These are phyloP conservation scores for Trisateles emortualis DNA, from an alignment of 2,888 invertebrate genomes.

Conservation along the genomic window DNA sequence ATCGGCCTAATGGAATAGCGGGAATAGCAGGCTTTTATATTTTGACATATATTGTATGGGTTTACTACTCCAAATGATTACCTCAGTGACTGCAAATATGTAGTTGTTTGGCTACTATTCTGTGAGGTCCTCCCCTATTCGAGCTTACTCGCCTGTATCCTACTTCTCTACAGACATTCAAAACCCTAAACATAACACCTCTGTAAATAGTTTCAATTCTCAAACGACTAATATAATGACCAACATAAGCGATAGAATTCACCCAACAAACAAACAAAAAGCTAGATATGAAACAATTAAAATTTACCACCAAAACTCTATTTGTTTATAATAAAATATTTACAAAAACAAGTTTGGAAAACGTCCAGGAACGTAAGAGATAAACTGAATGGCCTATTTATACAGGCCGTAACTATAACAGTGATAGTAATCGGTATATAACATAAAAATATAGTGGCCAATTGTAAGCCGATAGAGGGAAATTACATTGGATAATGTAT, in stretches of 20 bases:
- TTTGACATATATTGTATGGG: too few relatives aligned
- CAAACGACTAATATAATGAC: not conserved
- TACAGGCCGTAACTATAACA: slow-evolving; percentile 64
- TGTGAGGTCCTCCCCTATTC: too few relatives aligned
- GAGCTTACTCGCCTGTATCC: too few relatives aligned
- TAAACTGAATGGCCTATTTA: slow-evolving; percentile 65
- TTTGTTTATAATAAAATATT: slow-evolving; percentile 29
- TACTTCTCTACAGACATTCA: too few relatives aligned
- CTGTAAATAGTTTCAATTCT: not conserved
- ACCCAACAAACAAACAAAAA: not conserved
- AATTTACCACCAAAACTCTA: slow-evolving; percentile 19
- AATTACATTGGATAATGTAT: slow-evolving; percentile 35
- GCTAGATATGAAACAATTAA: not conserved
- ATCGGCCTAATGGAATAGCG: too few relatives aligned
- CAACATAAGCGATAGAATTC: not conserved
- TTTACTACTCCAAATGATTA: too few relatives aligned
- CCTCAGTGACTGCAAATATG: too few relatives aligned
- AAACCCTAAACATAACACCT: not conserved
- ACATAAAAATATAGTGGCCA: slow-evolving; percentile 69
- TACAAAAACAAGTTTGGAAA: slow-evolving; percentile 56
- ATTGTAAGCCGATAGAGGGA: slow-evolving; percentile 60
- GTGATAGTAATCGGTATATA: slow-evolving; percentile 57
- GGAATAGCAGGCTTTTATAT: too few relatives aligned
- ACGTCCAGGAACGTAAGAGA: slow-evolving; percentile 47
- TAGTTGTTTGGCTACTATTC: too few relatives aligned